Base-by-base conservation (phyloP, 2,113 vertebrate genomes). In the Podocnemis expansa region DNA sequence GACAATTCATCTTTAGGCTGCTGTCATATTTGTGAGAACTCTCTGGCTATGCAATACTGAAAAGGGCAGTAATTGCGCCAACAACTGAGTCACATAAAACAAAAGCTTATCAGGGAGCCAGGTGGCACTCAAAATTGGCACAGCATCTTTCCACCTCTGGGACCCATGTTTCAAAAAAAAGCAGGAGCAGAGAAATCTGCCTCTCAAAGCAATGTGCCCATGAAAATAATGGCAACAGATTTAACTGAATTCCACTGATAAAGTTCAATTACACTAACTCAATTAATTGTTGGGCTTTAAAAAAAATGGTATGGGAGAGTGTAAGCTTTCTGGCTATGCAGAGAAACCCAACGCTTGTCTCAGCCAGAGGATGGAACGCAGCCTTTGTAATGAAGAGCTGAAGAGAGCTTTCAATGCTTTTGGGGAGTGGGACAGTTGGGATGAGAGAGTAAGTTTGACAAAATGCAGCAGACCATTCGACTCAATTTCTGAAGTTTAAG, bases 1-100 rank as follows among this genome's bases (percentile, higher is more conserved):
- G 97, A 97, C 97, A 93, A 95, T 98, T 97, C 43, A 73, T 98
- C 97, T 97, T n/a, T 52, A 80, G 95, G 94, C 90, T 93, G 94
- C 25, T 96, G 97, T 96, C 97, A 92, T 93, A 78, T 96, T 96
- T 94, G 88, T 87, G 89, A 96, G 93, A 79, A 80, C 96, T 96
- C 92, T 84, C 55, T 88, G 94, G 96, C 89, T 73, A 88, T 70
- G 93, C 38, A 2, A 73, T 6, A 70, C 82, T 63, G 70, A 88
- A 47, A 16, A 52, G 67, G 90, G 87, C 80, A 91, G 89, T 2
- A 11, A 84, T 67, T 87, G n/a, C 54, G 41, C 63, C 12, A 88
- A 81, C 60, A 58, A 84, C 58, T 3, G 3, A 91, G 83, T 25
- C 84, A 25, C 76, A 94, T n/a, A 92, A 94, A 95, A 95, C 4